Conservation (phyloP, 2,888 invertebrate species). For the Lucinisca nassula region DNA sequence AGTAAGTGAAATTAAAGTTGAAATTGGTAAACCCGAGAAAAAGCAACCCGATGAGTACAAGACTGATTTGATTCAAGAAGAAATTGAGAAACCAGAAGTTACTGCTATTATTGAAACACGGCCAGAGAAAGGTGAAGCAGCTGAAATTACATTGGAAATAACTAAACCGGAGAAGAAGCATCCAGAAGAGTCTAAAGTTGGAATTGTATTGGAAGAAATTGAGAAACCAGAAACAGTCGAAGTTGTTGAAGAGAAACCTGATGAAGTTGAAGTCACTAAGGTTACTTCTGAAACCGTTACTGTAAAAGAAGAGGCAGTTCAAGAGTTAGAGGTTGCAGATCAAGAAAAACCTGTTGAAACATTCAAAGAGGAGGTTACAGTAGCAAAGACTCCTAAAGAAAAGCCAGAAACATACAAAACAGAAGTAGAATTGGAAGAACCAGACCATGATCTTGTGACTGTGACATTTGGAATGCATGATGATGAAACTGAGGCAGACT, state of each 20-base stretch:
- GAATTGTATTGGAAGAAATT: constrained; percentile 35
- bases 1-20: constrained; percentile 55
- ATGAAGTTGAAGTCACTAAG: constrained; percentile 35
- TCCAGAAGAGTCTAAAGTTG: constrained; percentile 55
- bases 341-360: constrained; percentile 55
- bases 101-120: constrained; percentile 32
- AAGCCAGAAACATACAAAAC: constrained; percentile 46
- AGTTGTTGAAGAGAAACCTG: constrained; percentile 47
- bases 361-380: constrained; percentile 56
- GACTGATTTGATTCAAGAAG: constrained; percentile 42
- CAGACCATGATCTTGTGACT: constrained; percentile 65
- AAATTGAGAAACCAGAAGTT: constrained; percentile 42
- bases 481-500: constrained; percentile 67
- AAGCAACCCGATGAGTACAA: constrained; percentile 53
- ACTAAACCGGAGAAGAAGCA: constrained; percentile 40
- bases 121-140: constrained; percentile 36
- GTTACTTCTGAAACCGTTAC: constrained; percentile 32
- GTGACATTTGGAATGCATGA: constrained; percentile 70
- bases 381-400: constrained; percentile 50
- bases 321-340: constrained; percentile 60
- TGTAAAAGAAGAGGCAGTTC: constrained; percentile 52
- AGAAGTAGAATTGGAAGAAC: constrained; percentile 57
- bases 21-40: constrained; percentile 53
- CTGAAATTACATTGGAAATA: constrained; percentile 34
- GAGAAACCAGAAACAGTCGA: constrained; percentile 56